These are phyloP conservation scores for Sebastes minor DNA, from an alignment of 2,797 vertebrate species.

Conservation along the genomic window DNA sequence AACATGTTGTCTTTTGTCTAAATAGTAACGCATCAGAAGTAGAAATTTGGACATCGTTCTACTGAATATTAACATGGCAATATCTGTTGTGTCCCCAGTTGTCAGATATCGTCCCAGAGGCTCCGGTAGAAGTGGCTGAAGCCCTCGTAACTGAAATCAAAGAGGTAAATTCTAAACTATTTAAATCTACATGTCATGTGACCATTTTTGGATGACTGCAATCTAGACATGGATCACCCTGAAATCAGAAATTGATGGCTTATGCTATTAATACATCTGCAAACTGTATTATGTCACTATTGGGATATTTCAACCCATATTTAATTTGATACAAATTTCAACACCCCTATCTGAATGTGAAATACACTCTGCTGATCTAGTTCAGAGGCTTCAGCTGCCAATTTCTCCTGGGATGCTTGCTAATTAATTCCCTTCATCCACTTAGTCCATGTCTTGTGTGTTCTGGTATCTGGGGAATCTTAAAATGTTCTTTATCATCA, in stretches of 20 bases:
- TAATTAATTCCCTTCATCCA: not conserved
- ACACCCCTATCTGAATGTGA: not conserved
- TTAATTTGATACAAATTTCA: not conserved
- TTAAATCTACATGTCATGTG: not conserved
- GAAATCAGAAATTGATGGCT: not conserved
- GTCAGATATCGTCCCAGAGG: conserved; percentile 17
- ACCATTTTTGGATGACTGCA: not conserved
- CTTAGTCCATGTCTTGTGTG: not conserved
- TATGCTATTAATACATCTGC: not conserved
- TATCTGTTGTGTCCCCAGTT: conserved; percentile 38
- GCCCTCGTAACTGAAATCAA: conserved; percentile 2
- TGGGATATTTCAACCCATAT: not conserved
- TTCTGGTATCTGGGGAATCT: not conserved
- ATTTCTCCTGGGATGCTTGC: not conserved
- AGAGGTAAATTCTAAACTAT: conserved; percentile 37
- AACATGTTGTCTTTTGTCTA: not conserved
- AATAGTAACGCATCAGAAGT: not conserved
- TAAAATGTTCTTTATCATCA: not conserved
- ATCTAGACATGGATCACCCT: not conserved
- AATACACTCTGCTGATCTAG: not conserved
- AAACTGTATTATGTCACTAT: not conserved
- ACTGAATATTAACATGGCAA: not conserved
- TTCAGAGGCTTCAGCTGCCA: not conserved
- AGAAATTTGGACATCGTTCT: not conserved
- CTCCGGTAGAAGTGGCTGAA: conserved; percentile 24